Conservation (phyloP, 2,888 invertebrate genomes). For the Ceramica pisi region DNA sequence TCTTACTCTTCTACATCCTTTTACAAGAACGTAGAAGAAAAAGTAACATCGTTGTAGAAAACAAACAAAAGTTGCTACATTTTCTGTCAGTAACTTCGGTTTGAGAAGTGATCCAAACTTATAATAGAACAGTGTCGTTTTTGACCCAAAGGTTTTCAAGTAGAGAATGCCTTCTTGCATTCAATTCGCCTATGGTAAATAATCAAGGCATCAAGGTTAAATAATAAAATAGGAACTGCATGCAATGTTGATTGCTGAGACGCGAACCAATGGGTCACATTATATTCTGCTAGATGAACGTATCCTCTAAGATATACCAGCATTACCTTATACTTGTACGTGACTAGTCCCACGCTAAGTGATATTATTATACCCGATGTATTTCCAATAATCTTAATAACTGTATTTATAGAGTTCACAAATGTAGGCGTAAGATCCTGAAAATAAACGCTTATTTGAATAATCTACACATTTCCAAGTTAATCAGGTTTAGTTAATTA, state of each 20-base stretch:
- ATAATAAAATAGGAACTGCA: too few relatives aligned
- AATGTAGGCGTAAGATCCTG: slow-evolving; percentile 94
- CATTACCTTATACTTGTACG: slow-evolving; percentile 83
- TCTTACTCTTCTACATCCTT: neutral
- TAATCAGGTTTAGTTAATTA: too few relatives aligned
- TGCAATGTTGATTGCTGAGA: too few relatives aligned
- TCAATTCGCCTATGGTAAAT: too few relatives aligned
- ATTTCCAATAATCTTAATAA: slow-evolving; percentile 94
- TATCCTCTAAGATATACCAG: too few relatives aligned
- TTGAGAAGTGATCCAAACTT: neutral
- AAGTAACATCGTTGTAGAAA: neutral
- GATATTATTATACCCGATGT: slow-evolving; percentile 94
- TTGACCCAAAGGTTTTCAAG: too few relatives aligned
- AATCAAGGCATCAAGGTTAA: too few relatives aligned
- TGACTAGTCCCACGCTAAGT: slow-evolving; percentile 92
- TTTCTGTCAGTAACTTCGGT: too few relatives aligned
- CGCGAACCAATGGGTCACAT: too few relatives aligned
- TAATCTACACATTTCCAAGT: neutral
- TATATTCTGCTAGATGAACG: too few relatives aligned
- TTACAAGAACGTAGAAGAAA: neutral
- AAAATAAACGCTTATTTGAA: slow-evolving; percentile 75
- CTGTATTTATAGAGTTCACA: slow-evolving; percentile 93
- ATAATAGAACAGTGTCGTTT: too few relatives aligned
- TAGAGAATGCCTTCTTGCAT: too few relatives aligned
- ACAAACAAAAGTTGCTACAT: neutral